Base-by-base conservation (phyloP, 2,888 invertebrate genomes). In the Caenorhabditis japonica region DNA sequence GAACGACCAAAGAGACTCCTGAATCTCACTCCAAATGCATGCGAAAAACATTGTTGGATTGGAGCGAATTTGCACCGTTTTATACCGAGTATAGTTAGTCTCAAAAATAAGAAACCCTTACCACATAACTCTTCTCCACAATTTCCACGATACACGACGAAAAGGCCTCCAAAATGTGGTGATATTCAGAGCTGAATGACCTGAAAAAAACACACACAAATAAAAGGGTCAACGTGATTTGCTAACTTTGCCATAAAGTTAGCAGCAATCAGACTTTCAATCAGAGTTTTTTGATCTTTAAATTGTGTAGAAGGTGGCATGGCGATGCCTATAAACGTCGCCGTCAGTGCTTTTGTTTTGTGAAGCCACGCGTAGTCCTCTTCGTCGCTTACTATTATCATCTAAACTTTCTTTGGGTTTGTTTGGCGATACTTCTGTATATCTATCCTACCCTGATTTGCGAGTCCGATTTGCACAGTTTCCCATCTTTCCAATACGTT, bases 171-270 rank as follows among this genome's bases (percentile, higher is more conserved):
- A 82, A 53, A 49, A 83, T 56, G 17, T 80, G 61, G 21, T 77
- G 78, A 47, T 84, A 84, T 58, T 84, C 84, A 2, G 82, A 77
- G 19, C 77, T 77, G 73, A 84, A 84, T 8, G 82, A 78, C 46
- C 82, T 83, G 68, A 38, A 83, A 56, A 30, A n/a, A n/a, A n/a
- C n/a, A n/a, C n/a, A n/a, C n/a, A n/a, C n/a, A n/a, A n/a, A n/a
- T n/a, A n/a, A n/a, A n/a, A n/a, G n/a, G n/a, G n/a, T n/a, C n/a
- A n/a, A n/a, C n/a, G n/a, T n/a, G n/a, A n/a, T n/a, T n/a, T 10
- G 27, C 39, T 13, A 27, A 81, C 81, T 82, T 83, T 12, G 79
- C 75, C 12, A 56, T 73, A 25, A 83, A 73, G 75, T 83, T 83
- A 56, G 75, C 75, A 8, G 72, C 58, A 8, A 77, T 61, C 27